Conservation (phyloP, 2,797 vertebrate species). For the Acanthurus leucopareius region DNA sequence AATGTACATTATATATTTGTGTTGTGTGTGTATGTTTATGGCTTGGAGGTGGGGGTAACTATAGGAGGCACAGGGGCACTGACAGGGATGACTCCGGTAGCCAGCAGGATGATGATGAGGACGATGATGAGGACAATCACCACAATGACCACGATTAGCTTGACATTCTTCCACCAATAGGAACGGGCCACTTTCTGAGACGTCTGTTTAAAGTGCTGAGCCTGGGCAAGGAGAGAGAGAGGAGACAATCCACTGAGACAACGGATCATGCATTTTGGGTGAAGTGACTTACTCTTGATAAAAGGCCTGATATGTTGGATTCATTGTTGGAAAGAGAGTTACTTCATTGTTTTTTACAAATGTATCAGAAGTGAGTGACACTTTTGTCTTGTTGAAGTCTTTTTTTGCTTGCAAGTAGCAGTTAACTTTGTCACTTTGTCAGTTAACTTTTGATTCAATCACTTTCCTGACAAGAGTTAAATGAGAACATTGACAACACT, state of each 20-base stretch:
- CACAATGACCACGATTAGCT: slow-evolving; percentile 90
- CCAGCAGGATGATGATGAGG: slow-evolving; percentile 91
- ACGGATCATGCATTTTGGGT: neutral
- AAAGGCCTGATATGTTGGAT: too few relatives aligned
- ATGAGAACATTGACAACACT: too few relatives aligned
- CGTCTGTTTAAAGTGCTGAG: slow-evolving; percentile 94
- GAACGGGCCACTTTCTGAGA: slow-evolving; percentile 92
- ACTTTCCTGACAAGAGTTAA: too few relatives aligned
- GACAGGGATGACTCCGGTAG: slow-evolving; percentile 88
- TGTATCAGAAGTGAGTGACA: too few relatives aligned
- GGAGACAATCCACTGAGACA: neutral
- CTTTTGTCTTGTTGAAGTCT: too few relatives aligned
- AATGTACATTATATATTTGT: slow-evolving; percentile 21
- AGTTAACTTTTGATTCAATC: too few relatives aligned
- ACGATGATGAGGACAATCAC: slow-evolving; percentile 88
- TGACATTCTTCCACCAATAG: slow-evolving; percentile 96
- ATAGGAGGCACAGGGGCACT: slow-evolving; percentile 18
- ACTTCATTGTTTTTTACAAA: too few relatives aligned
- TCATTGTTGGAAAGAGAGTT: too few relatives aligned
- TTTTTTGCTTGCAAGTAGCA: too few relatives aligned
- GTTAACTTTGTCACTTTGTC: too few relatives aligned
- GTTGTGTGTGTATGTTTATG: slow-evolving; percentile 39
- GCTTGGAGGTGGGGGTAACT: neutral
- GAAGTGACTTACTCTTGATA: neutral
- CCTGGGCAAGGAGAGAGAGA: slow-evolving; percentile 77